Conservation (phyloP, 2,797 vertebrate genomes). For the Acipenser oxyrinchus region DNA sequence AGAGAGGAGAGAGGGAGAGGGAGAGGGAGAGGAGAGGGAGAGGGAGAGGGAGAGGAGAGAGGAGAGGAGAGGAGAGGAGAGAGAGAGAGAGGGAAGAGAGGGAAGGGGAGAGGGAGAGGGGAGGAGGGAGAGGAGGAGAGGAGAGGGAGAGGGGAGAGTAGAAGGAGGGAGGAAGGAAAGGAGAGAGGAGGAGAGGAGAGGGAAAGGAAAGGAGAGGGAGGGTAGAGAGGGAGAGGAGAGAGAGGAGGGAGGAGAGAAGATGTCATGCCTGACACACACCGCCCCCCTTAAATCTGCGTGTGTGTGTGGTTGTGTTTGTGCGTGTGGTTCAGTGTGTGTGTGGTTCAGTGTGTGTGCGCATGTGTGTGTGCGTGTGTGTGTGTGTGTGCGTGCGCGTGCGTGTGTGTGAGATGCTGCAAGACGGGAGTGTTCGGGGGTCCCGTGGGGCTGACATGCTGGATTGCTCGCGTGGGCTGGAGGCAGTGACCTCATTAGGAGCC, state of each 20-base stretch:
- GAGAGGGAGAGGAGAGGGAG: conserved; percentile 51
- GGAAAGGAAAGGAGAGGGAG: conserved; percentile 36
- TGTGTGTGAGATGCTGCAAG: too few relatives aligned
- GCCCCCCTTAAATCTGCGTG: conserved; percentile 62
- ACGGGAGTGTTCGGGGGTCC: too few relatives aligned
- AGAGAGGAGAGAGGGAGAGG: conserved; percentile 25
- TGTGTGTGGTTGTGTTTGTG: too few relatives aligned
- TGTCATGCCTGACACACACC: conserved; percentile 70
- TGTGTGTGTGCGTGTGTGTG: conserved; percentile 26
- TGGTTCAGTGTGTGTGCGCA: conserved; percentile 19
- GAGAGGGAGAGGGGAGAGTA: too few relatives aligned
- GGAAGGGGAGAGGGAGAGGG: conserved; percentile 29
- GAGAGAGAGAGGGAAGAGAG: conserved; percentile 37
- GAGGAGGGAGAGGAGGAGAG: conserved; percentile 23
- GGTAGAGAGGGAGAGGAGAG: conserved; percentile 55
- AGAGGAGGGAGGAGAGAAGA: conserved; percentile 60
- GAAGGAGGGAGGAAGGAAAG: not conserved
- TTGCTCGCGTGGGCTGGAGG: too few relatives aligned
- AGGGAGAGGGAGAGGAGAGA: conserved; percentile 51
- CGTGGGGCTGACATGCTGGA: too few relatives aligned
- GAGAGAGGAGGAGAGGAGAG: conserved; percentile 15
- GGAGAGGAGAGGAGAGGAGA: too few relatives aligned
- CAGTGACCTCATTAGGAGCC: too few relatives aligned
- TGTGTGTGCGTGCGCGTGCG: not conserved
- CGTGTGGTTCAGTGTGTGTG: too few relatives aligned